Conservation (phyloP, 2,888 invertebrate species). For the Abscondita cerata region DNA sequence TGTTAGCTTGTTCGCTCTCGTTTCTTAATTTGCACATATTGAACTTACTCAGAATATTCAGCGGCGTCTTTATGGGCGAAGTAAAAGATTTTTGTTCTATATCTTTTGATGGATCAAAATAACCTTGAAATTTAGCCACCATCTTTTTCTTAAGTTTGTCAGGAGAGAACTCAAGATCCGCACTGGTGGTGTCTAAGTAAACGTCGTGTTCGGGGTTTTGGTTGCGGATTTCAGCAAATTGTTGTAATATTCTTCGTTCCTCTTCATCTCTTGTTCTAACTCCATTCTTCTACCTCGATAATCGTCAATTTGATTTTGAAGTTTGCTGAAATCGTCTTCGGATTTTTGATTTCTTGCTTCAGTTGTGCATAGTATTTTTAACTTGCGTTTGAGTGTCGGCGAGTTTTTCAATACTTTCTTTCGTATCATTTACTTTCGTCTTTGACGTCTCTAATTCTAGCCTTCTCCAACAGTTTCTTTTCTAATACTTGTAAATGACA, state of each 20-base stretch:
- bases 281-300: not conserved
- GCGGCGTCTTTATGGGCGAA: too few species aligned
- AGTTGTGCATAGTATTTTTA: conserved; percentile 2
- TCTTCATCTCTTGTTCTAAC: conserved; percentile 4
- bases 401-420: conserved; percentile 1
- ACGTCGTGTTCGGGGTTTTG: too few species aligned
- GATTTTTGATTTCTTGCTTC: conserved; percentile 10
- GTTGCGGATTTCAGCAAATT: not conserved
- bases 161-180: not conserved
- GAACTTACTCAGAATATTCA: too few species aligned
- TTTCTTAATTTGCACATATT: not conserved
- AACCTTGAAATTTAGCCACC: too few species aligned
- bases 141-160: not conserved
- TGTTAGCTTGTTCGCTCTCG: not conserved
- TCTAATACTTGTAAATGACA: not conserved
- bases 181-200: not conserved
- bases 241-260: conserved; percentile 1
- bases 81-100: too few species aligned
- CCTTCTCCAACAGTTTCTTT: not conserved
- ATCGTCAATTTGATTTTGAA: conserved; percentile 2
- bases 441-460: not conserved
- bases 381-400: not conserved
- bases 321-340: not conserved
- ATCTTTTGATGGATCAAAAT: too few species aligned
- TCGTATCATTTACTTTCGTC: not conserved